These are phyloP conservation scores for Thamnophis elegans DNA, from an alignment of 2,797 vertebrate genomes.

Conservation along the genomic window DNA sequence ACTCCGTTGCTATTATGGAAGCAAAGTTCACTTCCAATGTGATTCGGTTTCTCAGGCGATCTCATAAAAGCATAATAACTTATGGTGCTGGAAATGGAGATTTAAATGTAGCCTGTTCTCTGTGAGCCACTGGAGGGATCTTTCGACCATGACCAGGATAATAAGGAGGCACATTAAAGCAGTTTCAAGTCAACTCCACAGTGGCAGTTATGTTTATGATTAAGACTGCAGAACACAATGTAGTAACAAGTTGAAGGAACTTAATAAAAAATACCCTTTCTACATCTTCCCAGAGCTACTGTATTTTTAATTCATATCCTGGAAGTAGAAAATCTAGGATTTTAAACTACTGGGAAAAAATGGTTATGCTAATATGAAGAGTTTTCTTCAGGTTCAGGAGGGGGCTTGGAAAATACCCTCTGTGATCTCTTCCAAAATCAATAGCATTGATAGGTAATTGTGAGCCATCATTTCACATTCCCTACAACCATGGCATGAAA, in stretches of 20 bases:
- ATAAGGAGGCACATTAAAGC: conserved; percentile 1
- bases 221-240: background rate
- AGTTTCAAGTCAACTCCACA: background rate
- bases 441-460: background rate
- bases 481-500: background rate
- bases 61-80: background rate
- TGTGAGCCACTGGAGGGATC: background rate
- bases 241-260: background rate
- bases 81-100: background rate
- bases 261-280: background rate
- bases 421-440: background rate
- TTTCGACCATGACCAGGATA: background rate
- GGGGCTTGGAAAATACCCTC: background rate
- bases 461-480: background rate
- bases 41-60: background rate
- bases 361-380: background rate
- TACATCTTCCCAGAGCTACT: background rate
- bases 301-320: background rate
- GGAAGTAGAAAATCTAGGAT: background rate
- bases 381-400: background rate
- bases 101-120: background rate
- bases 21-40: background rate
- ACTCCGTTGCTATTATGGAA: background rate
- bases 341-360: background rate
- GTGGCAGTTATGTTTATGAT: conserved; percentile 11